Base-by-base conservation (phyloP, 2,888 invertebrate genomes). In the Platypus cylindrus region DNA sequence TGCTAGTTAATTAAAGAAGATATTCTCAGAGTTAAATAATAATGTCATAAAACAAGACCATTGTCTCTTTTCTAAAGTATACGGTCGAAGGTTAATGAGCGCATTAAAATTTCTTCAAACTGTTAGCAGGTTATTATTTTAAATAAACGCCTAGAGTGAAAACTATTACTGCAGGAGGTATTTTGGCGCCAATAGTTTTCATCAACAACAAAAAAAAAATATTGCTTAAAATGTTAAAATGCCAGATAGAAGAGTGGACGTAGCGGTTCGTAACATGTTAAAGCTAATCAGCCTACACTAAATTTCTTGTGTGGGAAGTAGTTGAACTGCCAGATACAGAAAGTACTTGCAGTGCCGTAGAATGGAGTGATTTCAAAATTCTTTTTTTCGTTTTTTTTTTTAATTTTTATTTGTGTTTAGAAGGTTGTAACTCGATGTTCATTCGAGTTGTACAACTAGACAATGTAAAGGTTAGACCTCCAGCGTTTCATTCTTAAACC, bases 251-350 rank as follows among this genome's bases (percentile, higher is more conserved):
- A 50, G 48, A 48, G 48, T 49, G 46, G 50, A 49, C 46, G 44
- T 49, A 51, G 51, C 48, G 49, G 49, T 49, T 45, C 46, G 47
- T 49, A 50, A 47, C 49, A 50, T 52, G 50, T 52, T 36, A 49
- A 50, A 48, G 48, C 51, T 53, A 53, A 53, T 53, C 51, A 52
- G 50, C 53, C 53, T 52, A 53, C 53, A 53, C 53, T 53, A 48
- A 47, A 47, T 46, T 50, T 53, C 45, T 50, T 26, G 52, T 48
- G 53, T 53, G 52, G 53, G 53, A 44, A 48, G 52, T 34, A 51
- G 48, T 50, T 47, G 48, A 49, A 50, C 47, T 46, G 50, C 51
- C 50, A 37, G 38, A 42, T 44, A 38, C 38, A 20, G n/a, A n/a
- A 36, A 32, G 30, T 26, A 16, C 13, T 20, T 28, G 26, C 39